phyloP scores from a whole-genome alignment of 2,113 vertebrate species.

The Lethenteron camtschaticum region DNA sequence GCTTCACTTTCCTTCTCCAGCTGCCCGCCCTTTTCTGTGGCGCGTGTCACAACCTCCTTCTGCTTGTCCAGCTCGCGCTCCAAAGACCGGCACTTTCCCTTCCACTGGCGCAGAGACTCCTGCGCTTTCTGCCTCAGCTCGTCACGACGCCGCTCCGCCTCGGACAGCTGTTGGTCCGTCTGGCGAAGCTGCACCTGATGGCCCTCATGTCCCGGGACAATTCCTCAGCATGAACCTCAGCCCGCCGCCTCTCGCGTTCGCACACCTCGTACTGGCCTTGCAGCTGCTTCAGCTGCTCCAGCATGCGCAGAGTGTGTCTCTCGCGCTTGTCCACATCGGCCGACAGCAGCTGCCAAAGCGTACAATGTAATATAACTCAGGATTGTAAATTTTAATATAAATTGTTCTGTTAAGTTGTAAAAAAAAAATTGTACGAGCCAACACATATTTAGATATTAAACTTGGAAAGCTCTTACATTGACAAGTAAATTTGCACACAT shows the following conservation, averaged over 20 bases:
- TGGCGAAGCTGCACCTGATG: constrained; percentile 27
- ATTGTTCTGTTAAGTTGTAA: too few species aligned
- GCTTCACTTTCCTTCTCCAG: constrained; percentile 49
- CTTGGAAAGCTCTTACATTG: too few species aligned
- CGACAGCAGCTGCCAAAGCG: constrained; percentile 27
- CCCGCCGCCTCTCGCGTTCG: constrained; percentile 21
- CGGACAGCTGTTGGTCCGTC: constrained; percentile 33
- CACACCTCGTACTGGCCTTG: constrained; percentile 34
- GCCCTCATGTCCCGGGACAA: constrained; percentile 28
- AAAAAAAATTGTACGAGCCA: too few species aligned
- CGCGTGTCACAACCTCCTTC: constrained; percentile 18
- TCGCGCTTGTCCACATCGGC: constrained; percentile 41
- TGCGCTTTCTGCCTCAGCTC: constrained; percentile 56
- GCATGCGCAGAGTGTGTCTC: constrained; percentile 48
- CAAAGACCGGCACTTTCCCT: constrained; percentile 44
- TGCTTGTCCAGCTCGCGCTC: constrained; percentile 40
- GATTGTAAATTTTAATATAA: too few species aligned
- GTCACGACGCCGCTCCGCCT: constrained; percentile 38
- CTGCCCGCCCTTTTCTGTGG: constrained; percentile 31
- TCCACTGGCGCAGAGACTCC: constrained; percentile 57
- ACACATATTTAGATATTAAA: too few species aligned
- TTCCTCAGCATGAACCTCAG: constrained; percentile 23
- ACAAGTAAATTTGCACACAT: too few species aligned
- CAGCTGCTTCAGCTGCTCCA: constrained; percentile 53
- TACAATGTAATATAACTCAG: not conserved